Evolutionary conservation across 2,888 invertebrate genomes (phyloP), one percentile per base, ranked within the genome.

Genomic region (Macaria liturata): DNA sequence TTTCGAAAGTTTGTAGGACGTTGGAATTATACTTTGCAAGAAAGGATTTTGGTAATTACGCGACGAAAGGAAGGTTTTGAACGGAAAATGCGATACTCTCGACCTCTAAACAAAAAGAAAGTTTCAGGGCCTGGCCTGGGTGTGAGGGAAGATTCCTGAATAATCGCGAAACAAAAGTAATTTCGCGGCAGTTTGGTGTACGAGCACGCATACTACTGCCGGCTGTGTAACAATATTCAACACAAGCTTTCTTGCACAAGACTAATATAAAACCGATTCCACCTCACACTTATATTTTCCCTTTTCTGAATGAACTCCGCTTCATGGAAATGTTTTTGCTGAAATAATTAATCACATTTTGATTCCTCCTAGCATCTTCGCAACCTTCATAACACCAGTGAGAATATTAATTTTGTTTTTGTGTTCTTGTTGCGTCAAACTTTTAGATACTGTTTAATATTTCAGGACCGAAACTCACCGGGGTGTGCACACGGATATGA

Each of bases 131-230:
- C 66, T 37, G 34, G 34, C 42, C 68, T 71, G 70, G 75, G 78
- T 74, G 68, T 65, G 61, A 63, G 67, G 65, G 76, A 79, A 78
- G 75, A 81, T 83, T 83, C 74, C 70, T 77, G 83, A 81, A 80
- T 81, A 79, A 80, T 78, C 73, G 74, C 75, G 76, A 71, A 83
- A 84, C 81, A 83, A 83, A 84, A 84, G 78, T 72, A 81, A 85
- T 85, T 86, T 84, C 77, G 77, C 74, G 79, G 79, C 77, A 76
- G 77, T 81, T 54, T 42, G 0, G 9, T 47, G 20, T 43, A 9
- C 44, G 48, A 43, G 56, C 66, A 59, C 65, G 20, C 65, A 68
- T 66, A 64, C 66, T 65, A 69, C n/a, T 57, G 51, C 52, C 46
- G 52, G 7, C n/a, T 78, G 79, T 79, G 74, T 5, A 39, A 39